phyloP scores from a whole-genome alignment of 2,888 invertebrate species.

The Abscondita cerata region DNA sequence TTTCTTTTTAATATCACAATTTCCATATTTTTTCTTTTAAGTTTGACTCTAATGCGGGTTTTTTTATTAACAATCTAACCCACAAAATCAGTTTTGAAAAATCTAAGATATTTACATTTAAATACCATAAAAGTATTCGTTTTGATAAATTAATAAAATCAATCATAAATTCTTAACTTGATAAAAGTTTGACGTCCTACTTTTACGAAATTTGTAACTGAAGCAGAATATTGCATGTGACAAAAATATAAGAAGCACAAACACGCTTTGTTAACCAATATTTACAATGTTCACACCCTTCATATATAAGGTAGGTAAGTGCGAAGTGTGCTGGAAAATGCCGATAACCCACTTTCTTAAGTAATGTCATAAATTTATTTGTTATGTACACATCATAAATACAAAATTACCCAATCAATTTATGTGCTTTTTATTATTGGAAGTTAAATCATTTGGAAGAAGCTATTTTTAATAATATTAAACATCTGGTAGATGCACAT shows the following conservation, averaged over 20 bases:
- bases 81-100: too few species aligned
- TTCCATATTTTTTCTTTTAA: too few species aligned
- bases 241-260: conserved; percentile 50
- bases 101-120: too few species aligned
- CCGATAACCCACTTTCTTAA: conserved; percentile 36
- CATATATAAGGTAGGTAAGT: conserved; percentile 47
- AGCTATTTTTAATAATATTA: conserved; percentile 25
- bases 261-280: conserved; percentile 53
- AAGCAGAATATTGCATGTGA: conserved; percentile 47
- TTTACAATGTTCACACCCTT: conserved; percentile 52
- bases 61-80: too few species aligned
- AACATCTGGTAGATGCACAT: too few species aligned
- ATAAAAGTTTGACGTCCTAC: too few species aligned
- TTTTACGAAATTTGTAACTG: conserved; percentile 19
- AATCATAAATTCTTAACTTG: too few species aligned
- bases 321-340: conserved; percentile 36
- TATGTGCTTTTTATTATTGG: background rate
- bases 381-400: conserved; percentile 32
- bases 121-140: too few species aligned
- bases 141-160: too few species aligned
- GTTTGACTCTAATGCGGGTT: too few species aligned
- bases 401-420: conserved; percentile 21
- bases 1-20: too few species aligned
- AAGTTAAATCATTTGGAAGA: background rate
- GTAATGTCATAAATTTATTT: conserved; percentile 35